A percentile compares a stretch with the other conserved stretches of the same genome.
Evolutionary conservation across 2,113 vertebrate genomes (phyloP).

Genomic region (Pica pica): DNA sequence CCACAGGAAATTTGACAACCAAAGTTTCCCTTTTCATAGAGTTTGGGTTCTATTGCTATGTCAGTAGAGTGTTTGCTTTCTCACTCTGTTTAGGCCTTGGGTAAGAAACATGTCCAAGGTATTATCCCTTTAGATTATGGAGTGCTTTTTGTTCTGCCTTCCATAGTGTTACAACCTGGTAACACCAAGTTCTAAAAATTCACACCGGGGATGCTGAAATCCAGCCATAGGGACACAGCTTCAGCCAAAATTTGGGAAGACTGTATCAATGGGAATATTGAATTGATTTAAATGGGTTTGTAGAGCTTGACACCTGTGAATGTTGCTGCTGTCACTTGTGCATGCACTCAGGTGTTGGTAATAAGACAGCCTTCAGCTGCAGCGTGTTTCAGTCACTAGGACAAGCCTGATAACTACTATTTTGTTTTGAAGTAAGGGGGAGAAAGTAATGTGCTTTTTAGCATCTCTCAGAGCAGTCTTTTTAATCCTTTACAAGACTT

Average conservation of each 20-base stretch:
- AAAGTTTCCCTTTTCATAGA: neutral
- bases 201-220: neutral
- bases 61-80: neutral
- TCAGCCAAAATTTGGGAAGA: neutral
- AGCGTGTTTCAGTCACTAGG: neutral
- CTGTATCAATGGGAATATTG: neutral
- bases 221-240: neutral
- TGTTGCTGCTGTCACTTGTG: neutral
- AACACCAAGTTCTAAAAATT: neutral
- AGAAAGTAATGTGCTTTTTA: neutral
- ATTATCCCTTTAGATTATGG: neutral
- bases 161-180: fast-evolving
- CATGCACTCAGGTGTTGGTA: neutral
- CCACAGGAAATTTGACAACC: slow-evolving; percentile 28
- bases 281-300: neutral
- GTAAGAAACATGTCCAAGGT: neutral
- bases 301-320: neutral
- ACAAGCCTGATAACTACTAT: neutral
- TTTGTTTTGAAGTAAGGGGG: neutral
- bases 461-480: neutral
- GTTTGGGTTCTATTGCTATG: neutral
- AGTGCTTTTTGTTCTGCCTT: neutral
- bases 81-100: neutral
- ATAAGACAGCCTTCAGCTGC: neutral
- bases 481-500: neutral